A percentile compares a stretch with the other conserved stretches of the same genome.
phyloP scores from a whole-genome alignment of 2,113 vertebrate genomes.

The Bungarus multicinctus region DNA sequence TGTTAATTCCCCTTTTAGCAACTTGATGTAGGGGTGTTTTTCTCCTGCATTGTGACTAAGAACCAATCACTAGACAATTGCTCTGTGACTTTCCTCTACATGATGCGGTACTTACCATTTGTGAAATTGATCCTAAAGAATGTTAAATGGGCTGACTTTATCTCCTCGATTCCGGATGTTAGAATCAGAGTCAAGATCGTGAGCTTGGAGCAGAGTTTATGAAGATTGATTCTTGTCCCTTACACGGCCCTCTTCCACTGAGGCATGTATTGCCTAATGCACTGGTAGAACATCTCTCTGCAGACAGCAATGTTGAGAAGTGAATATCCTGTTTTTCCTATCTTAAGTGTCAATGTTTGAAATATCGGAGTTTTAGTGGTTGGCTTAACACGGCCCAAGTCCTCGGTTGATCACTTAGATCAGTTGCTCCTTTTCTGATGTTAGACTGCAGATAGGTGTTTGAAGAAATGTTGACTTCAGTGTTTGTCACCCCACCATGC shows the following conservation, averaged over 20 bases:
- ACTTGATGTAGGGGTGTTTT: background rate
- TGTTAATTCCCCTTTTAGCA: background rate
- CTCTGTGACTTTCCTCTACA: background rate
- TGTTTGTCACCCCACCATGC: background rate
- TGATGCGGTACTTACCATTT: slow-evolving; percentile 11
- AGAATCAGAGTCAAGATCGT: background rate
- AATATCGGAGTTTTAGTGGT: background rate
- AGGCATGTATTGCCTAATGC: background rate
- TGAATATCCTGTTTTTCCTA: background rate
- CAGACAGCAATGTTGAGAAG: background rate
- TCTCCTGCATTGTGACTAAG: background rate
- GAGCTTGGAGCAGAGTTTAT: background rate
- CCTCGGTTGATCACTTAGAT: rapidly evolving
- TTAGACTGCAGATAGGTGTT: background rate
- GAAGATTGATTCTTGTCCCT: rapidly evolving
- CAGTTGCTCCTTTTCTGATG: rapidly evolving
- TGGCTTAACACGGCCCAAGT: rapidly evolving
- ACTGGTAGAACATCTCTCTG: background rate
- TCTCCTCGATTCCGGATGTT: background rate
- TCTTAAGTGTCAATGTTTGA: background rate
- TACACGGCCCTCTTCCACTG: background rate
- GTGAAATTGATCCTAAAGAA: background rate
- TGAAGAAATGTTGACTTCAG: background rate
- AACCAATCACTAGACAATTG: background rate
- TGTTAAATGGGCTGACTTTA: background rate